Evolutionary conservation across 2,113 vertebrate genomes (phyloP).

Genomic region (Microtus montanus): DNA sequence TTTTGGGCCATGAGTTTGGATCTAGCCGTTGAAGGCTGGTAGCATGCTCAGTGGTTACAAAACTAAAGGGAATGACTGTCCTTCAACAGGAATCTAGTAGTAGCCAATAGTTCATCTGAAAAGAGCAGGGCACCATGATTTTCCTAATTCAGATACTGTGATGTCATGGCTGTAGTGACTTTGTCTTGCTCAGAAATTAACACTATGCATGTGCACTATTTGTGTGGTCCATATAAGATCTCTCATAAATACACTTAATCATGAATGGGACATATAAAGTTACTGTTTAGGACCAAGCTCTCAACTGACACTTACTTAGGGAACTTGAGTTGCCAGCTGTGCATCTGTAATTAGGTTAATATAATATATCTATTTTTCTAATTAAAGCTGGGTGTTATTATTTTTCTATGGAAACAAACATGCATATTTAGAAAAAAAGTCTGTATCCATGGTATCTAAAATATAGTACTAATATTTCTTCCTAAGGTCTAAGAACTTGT

Average conservation of each 20-base stretch:
- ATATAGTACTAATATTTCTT: not conserved
- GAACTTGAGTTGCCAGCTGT: not conserved
- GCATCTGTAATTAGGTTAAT: not conserved
- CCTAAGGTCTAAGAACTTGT: not conserved
- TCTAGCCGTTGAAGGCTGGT: not conserved
- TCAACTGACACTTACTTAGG: not conserved
- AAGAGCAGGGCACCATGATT: not conserved
- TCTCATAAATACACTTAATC: not conserved
- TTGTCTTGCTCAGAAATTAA: not conserved
- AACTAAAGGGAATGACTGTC: not conserved
- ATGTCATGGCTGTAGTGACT: not conserved
- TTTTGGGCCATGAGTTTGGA: not conserved
- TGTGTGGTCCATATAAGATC: not conserved
- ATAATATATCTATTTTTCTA: not conserved
- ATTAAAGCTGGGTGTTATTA: not conserved
- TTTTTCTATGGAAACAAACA: not conserved
- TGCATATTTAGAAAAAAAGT: not conserved
- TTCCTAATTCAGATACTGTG: not conserved
- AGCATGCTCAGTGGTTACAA: not conserved
- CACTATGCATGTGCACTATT: not conserved
- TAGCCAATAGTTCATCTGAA: not conserved
- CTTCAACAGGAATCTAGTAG: not conserved
- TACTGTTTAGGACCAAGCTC: not conserved
- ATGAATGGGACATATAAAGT: not conserved
- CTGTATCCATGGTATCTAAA: not conserved